Evolutionary conservation across 2,797 vertebrate genomes (phyloP).

Genomic region (Oreortyx pictus): DNA sequence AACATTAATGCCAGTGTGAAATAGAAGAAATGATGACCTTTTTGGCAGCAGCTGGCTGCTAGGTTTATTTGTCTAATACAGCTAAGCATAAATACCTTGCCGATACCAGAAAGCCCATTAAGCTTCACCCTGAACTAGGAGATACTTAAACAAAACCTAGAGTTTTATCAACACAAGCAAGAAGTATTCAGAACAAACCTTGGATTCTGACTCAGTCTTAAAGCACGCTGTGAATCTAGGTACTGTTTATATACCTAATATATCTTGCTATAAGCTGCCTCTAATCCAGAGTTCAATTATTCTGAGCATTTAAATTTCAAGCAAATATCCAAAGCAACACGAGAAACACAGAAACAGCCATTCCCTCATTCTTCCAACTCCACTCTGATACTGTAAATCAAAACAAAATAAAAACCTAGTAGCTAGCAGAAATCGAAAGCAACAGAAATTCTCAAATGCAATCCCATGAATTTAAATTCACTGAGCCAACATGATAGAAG

Average conservation of each 20-base stretch:
- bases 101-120: neutral
- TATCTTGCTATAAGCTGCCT: neutral
- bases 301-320: neutral
- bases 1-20: neutral
- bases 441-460: neutral
- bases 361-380: neutral
- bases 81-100: neutral
- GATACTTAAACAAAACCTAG: neutral
- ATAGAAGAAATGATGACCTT: neutral
- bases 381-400: neutral
- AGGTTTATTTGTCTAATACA: neutral
- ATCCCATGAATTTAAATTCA: neutral
- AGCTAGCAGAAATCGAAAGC: neutral
- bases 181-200: neutral
- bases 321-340: neutral
- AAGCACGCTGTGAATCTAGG: neutral
- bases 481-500: neutral
- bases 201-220: neutral
- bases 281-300: neutral
- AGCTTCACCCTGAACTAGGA: neutral
- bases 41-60: neutral
- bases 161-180: neutral
- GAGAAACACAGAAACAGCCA: neutral
- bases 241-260: neutral
- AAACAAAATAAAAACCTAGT: neutral